Evolutionary conservation across 2,113 vertebrate genomes (phyloP).

Genomic region (Arizona elegans): DNA sequence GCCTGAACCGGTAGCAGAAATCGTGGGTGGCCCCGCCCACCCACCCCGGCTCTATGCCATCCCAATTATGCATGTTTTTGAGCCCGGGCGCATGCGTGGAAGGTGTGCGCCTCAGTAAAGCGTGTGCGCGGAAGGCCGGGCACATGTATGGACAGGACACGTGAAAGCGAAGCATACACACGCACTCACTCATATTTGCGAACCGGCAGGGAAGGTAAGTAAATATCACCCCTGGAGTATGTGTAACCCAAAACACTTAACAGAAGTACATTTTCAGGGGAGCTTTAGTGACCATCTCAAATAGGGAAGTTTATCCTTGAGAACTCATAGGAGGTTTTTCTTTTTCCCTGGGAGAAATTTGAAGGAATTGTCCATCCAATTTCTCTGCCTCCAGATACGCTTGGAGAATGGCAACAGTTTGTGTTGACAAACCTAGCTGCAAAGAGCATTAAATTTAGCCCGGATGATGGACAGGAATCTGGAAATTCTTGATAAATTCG

Average conservation of each 20-base stretch:
- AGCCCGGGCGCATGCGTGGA: too few relatives aligned
- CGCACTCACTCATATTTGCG: too few relatives aligned
- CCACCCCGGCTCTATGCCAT: too few relatives aligned
- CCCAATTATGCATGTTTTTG: too few relatives aligned
- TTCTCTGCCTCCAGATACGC: not conserved
- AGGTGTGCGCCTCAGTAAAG: too few relatives aligned
- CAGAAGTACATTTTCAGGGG: not conserved
- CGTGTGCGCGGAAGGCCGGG: too few relatives aligned
- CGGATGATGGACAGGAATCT: not conserved
- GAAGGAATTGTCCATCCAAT: not conserved
- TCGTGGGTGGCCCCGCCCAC: too few relatives aligned
- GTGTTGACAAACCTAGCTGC: not conserved
- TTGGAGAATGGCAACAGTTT: not conserved
- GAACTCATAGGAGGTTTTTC: not conserved
- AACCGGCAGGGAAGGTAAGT: too few relatives aligned
- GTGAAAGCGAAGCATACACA: too few relatives aligned
- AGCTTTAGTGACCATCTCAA: not conserved
- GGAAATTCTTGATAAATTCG: not conserved
- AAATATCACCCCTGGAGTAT: not conserved
- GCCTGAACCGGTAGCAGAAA: too few relatives aligned
- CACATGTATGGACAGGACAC: too few relatives aligned
- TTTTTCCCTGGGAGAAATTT: not conserved
- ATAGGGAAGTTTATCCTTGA: not conserved
- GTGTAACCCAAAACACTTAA: not conserved
- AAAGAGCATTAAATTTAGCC: not conserved